Evolutionary conservation across 2,888 invertebrate species (phyloP), one percentile per base, ranked within the genome.

Genomic region (Chouioia cunea): DNA sequence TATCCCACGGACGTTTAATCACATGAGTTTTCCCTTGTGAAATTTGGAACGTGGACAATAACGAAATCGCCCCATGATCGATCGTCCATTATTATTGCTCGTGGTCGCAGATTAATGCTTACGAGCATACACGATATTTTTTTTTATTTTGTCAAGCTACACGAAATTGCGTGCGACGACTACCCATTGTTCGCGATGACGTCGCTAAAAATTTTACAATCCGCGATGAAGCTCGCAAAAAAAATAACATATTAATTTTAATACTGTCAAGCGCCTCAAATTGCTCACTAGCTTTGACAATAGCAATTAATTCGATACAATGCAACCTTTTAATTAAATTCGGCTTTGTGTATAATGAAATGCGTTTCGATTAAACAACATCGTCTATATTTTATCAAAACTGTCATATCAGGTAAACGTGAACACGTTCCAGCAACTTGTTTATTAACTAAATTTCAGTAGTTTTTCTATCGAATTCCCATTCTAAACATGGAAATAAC

Each of bases 221-320:
- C n/a, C 16, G 20, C 15, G 8, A 47, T 22, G n/a, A n/a, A 15
- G 59, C 47, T 15, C 14, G 15, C 2, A 16, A 36, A 36, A 67
- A 20, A 50, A 65, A 52, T n/a, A 18, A 20, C 43, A 47, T 52
- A 59, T 54, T 46, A 53, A 60, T 67, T 60, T 67, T 67, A 14
- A 52, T 27, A 53, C 59, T 58, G 6, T 4, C 52, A 22, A 22
- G 2, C 18, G 8, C 1, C 20, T 22, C 22, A 20, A 52, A 18
- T 20, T 52, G 20, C 8, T 52, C 52, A 22, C 10, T 18, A 22
- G 52, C 20, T 36, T 36, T 46, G 44, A 23, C 57, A 43, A 43
- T 48, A 43, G 22, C 47, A 62, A 68, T 68, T 68, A 68, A 56
- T 68, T 48, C 43, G 43, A 56, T 62, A 62, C 48, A 36, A 36